phyloP scores from a whole-genome alignment of 2,888 invertebrate genomes.

The Lochmaea capreae region DNA sequence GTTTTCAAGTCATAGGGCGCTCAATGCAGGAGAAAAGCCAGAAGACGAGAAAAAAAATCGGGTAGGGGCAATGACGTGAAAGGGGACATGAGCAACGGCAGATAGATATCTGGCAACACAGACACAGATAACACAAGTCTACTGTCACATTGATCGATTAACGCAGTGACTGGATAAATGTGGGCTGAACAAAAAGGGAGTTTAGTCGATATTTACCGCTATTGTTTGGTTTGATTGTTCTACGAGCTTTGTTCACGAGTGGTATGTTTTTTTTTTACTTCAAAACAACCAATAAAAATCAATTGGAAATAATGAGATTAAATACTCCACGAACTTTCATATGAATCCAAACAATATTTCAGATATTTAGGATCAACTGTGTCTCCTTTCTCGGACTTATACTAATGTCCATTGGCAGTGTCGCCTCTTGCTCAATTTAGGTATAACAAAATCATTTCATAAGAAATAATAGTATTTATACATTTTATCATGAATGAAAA shows the following conservation, averaged over 20 bases:
- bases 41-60: constrained; percentile 26
- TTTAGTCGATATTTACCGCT: constrained; percentile 59
- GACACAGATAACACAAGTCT: constrained; percentile 64
- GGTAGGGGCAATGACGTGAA: constrained; percentile 58
- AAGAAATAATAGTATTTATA: too few relatives aligned
- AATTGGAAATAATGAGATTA: too few relatives aligned
- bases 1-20: constrained; percentile 34
- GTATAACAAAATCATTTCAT: too few relatives aligned
- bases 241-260: constrained; percentile 15
- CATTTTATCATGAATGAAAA: too few relatives aligned
- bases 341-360: too few relatives aligned
- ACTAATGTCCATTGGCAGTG: too few relatives aligned
- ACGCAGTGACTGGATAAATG: constrained; percentile 61
- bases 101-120: constrained; percentile 63
- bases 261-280: background rate
- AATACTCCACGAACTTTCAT: too few relatives aligned
- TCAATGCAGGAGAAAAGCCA: constrained; percentile 36
- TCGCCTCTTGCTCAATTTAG: too few relatives aligned
- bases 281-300: background rate
- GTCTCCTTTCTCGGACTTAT: too few relatives aligned
- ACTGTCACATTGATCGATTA: constrained; percentile 64
- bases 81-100: constrained; percentile 58
- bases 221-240: constrained; percentile 35
- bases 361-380: too few relatives aligned
- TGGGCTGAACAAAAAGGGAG: constrained; percentile 62